These are phyloP conservation scores for Mormyrops attenuatus DNA, from an alignment of 2,797 vertebrate species.

Conservation along the genomic window DNA sequence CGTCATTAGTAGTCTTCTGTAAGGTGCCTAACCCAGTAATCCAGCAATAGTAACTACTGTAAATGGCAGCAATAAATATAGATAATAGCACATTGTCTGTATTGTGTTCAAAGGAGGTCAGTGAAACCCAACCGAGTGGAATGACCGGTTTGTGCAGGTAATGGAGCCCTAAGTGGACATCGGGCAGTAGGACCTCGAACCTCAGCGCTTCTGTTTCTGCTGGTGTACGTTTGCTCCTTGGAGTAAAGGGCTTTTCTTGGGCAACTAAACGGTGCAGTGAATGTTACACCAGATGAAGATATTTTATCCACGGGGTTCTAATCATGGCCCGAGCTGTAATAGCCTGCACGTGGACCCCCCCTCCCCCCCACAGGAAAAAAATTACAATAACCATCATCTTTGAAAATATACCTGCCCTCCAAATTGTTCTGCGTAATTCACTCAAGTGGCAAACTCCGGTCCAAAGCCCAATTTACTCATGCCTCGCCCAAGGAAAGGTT, in stretches of 20 bases:
- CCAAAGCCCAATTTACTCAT: neutral
- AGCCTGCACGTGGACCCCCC: neutral
- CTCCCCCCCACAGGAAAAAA: neutral
- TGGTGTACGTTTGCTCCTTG: neutral
- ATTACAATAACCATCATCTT: neutral
- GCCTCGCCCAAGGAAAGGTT: neutral
- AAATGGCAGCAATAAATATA: neutral
- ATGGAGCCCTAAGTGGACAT: neutral
- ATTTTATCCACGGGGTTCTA: neutral
- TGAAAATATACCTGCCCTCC: neutral
- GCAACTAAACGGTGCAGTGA: neutral
- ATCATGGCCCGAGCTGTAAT: neutral
- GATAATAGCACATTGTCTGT: neutral
- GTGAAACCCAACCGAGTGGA: neutral
- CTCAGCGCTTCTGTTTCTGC: neutral
- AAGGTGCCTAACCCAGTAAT: neutral
- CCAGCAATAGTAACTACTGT: neutral
- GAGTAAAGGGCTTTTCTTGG: neutral
- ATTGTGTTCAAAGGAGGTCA: conserved; percentile 35
- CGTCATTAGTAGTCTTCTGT: neutral
- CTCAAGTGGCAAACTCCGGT: neutral
- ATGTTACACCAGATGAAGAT: neutral
- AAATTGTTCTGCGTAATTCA: neutral
- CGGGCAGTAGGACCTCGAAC: neutral
- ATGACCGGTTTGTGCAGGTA: neutral